Evolutionary conservation across 2,888 invertebrate species (phyloP), one percentile per base, ranked within the genome.

Genomic region (Euplexia lucipara): DNA sequence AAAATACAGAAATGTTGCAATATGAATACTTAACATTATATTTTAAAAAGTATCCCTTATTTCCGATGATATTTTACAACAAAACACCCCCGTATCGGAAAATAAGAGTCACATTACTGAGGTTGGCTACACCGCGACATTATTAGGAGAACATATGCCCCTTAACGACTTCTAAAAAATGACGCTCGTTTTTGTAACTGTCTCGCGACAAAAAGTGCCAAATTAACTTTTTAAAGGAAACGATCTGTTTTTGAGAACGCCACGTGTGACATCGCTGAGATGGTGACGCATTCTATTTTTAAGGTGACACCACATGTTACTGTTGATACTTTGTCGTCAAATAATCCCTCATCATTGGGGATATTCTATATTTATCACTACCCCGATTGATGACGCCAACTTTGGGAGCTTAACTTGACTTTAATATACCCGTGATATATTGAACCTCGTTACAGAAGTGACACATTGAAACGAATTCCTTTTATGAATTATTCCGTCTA

Each of bases 161-260:
- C 86, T 86, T 91, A 90, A 88, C 90, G 87, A 86, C 86, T 85
- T 86, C 83, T 88, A 92, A 94, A 95, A 94, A 94, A 89, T 91
- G 86, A 83, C 87, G 86, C 90, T 90, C 26, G 26, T 93, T 81
- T 92, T 93, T 94, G 90, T 92, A 84, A 78, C 84, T 83, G 76
- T 82, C 82, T 72, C 70, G 68, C 65, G 70, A 92, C 89, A 95
- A 94, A 95, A 95, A 95, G 88, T 85, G 91, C 87, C 91, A 94
- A 94, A 95, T 95, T 94, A 94, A 93, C 93, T 94, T 95, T 94
- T 95, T 94, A 94, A 92, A 95, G 95, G 95, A 95, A 95, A 93
- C 93, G 90, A 94, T 95, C 93, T 92, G 94, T 95, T 94, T 93
- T 92, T 89, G 88, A 89, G 86, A 81, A 84, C 88, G 91, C 93